Conservation (phyloP, 2,888 invertebrate species). For the Macrosiphum euphorbiae region DNA sequence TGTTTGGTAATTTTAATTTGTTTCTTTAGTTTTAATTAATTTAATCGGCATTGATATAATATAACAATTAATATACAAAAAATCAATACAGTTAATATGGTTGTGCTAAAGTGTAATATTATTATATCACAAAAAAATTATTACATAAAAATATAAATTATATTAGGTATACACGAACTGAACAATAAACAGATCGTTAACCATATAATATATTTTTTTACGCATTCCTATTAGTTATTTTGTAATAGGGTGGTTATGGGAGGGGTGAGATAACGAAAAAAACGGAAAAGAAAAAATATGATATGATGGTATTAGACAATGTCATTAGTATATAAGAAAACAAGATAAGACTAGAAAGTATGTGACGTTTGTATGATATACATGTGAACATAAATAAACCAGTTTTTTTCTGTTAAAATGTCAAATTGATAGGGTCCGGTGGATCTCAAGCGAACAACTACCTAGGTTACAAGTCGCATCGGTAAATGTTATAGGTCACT, state of each 20-base stretch:
- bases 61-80: not conserved
- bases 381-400: conserved; percentile 16
- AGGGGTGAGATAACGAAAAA: not conserved
- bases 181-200: not conserved
- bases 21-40: not conserved
- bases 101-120: not conserved
- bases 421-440: conserved; percentile 16
- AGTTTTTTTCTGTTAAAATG: conserved; percentile 19
- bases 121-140: not conserved
- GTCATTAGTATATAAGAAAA: conserved; percentile 25
- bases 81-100: not conserved
- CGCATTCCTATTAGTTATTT: not conserved
- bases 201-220: not conserved
- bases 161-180: not conserved
- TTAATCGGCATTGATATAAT: not conserved
- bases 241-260: not conserved
- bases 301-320: not conserved
- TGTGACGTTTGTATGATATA: conserved; percentile 17
- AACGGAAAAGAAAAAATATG: conserved; percentile 4
- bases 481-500: conserved; percentile 37
- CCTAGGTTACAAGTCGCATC: conserved; percentile 1
- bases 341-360: conserved; percentile 17
- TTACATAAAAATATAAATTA: not conserved
- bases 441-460: not conserved
- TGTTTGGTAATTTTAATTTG: not conserved